phyloP scores from a whole-genome alignment of 2,797 vertebrate genomes.

The Artibeus lituratus region DNA sequence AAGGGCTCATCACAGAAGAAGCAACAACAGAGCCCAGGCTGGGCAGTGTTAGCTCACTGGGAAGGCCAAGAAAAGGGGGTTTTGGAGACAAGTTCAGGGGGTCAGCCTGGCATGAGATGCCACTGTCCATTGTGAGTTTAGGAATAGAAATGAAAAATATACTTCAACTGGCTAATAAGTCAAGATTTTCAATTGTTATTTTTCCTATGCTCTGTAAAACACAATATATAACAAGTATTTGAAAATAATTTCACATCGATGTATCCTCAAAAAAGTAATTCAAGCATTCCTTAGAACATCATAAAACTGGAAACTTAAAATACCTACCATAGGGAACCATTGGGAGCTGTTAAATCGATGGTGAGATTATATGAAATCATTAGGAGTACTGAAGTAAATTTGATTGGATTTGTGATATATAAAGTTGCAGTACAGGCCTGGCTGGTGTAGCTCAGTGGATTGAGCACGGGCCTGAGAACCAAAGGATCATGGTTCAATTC shows the following conservation, averaged over 20 bases:
- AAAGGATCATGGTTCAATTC: too few relatives aligned
- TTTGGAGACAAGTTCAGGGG: neutral
- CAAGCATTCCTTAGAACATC: neutral
- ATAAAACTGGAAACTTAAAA: neutral
- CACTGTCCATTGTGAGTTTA: neutral
- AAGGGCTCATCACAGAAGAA: neutral
- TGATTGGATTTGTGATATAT: neutral
- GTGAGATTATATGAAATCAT: neutral
- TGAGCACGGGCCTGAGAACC: too few relatives aligned
- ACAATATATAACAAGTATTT: neutral
- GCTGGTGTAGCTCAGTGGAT: too few relatives aligned
- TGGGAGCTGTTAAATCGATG: neutral
- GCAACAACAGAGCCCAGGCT: neutral
- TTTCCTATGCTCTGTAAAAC: neutral
- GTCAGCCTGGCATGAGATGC: neutral
- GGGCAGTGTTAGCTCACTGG: neutral
- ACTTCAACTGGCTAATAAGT: neutral
- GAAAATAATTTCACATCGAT: neutral
- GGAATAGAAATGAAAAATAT: neutral
- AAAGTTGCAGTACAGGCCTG: neutral
- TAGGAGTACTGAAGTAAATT: neutral
- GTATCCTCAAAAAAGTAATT: neutral
- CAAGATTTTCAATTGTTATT: neutral
- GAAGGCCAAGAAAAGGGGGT: neutral
- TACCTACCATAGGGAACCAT: neutral